These are phyloP conservation scores for Myiotriccus ornatus DNA, from an alignment of 2,797 vertebrate genomes.

Conservation along the genomic window DNA sequence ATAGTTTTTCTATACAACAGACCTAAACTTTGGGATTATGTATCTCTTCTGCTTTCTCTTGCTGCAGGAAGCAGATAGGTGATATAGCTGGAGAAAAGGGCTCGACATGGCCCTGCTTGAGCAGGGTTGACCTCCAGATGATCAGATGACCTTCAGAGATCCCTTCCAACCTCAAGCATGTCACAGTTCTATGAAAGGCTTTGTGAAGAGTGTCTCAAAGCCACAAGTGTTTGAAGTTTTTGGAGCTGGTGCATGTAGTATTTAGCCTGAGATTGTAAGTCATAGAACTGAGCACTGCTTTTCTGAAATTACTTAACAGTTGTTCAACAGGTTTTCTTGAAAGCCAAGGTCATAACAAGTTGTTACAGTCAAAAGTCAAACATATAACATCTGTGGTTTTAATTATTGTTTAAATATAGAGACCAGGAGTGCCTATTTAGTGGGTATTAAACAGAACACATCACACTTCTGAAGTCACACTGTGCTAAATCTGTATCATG, in stretches of 20 bases:
- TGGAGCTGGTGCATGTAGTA: background rate
- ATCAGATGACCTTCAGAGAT: background rate
- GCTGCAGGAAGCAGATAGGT: background rate
- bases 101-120: background rate
- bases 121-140: background rate
- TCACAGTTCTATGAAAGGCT: background rate
- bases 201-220: background rate
- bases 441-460: background rate
- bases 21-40: background rate
- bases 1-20: background rate
- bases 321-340: slow-evolving; percentile 18
- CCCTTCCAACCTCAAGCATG: background rate
- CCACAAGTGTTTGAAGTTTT: background rate
- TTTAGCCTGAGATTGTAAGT: background rate
- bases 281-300: background rate
- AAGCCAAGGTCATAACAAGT: background rate
- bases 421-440: background rate
- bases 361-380: background rate
- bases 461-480: background rate
- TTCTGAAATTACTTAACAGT: background rate
- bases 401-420: background rate
- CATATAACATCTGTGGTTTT: background rate
- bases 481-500: background rate
- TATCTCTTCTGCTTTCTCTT: background rate
- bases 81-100: background rate